A percentile compares a stretch with the other conserved stretches of the same genome.
phyloP scores from a whole-genome alignment of 2,888 invertebrate genomes.

The Sinelater perroti region DNA sequence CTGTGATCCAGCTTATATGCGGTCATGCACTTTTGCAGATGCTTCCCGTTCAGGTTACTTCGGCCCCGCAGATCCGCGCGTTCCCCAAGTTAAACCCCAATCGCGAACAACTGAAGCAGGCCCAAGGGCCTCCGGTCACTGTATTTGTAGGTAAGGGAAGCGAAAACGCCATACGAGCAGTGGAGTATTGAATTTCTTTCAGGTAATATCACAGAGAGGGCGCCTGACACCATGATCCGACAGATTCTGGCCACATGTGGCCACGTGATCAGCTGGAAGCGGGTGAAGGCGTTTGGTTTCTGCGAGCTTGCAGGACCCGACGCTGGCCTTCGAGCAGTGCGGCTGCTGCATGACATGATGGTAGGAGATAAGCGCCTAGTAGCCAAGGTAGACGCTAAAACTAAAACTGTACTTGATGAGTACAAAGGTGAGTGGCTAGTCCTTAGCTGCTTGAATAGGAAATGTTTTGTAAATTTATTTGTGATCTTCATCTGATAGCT shows the following conservation, averaged over 20 bases:
- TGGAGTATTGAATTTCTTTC: slow-evolving; percentile 42
- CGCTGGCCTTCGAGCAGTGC: slow-evolving; percentile 92
- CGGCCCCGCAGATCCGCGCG: slow-evolving; percentile 59
- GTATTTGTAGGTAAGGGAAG: slow-evolving; percentile 89
- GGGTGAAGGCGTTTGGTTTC: slow-evolving; percentile 97
- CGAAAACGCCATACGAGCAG: no score
- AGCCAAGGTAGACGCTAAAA: slow-evolving; percentile 97
- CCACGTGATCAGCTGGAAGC: slow-evolving; percentile 94
- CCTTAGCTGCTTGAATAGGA: slow-evolving; percentile 18
- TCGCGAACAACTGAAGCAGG: slow-evolving; percentile 56
- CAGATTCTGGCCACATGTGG: slow-evolving; percentile 94
- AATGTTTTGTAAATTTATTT: not conserved
- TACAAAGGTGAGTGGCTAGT: slow-evolving; percentile 75
- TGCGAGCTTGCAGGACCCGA: slow-evolving; percentile 97
- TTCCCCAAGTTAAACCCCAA: slow-evolving; percentile 58
- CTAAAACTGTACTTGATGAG: slow-evolving; percentile 91
- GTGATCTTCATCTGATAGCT: slow-evolving; percentile 58
- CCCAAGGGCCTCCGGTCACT: slow-evolving; percentile 89
- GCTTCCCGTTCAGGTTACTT: slow-evolving; percentile 63
- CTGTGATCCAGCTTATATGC: not conserved
- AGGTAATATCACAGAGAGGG: slow-evolving; percentile 92
- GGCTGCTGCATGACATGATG: slow-evolving; percentile 90
- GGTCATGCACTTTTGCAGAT: slow-evolving; percentile 56
- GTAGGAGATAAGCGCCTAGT: slow-evolving; percentile 94
- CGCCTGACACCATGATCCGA: slow-evolving; percentile 94